A percentile compares a stretch with the other conserved stretches of the same genome.
phyloP scores from a whole-genome alignment of 2,113 vertebrate genomes.

The Corydoras sp. region DNA sequence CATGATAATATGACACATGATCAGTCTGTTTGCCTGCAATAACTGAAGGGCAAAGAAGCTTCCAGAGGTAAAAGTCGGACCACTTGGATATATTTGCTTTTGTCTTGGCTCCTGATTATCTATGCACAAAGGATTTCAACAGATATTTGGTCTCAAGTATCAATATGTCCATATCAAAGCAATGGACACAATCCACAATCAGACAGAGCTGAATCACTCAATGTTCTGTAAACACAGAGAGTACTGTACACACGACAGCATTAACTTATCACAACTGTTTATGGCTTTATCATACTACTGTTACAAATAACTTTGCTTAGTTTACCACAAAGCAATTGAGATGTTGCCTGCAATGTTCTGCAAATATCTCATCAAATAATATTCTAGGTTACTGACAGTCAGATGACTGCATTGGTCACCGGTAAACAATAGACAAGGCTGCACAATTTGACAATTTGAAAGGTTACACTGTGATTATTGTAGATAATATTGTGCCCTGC shows the following conservation, averaged over 20 bases:
- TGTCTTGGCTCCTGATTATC: not conserved
- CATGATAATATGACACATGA: constrained; percentile 37
- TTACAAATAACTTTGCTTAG: not conserved
- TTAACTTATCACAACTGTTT: not conserved
- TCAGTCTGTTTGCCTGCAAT: constrained; percentile 44
- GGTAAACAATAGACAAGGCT: no score
- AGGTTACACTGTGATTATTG: no score
- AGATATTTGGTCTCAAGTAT: not conserved
- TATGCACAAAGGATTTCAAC: not conserved
- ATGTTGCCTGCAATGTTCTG: not conserved
- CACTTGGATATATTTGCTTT: not conserved
- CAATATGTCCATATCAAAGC: not conserved
- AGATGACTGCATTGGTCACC: constrained; percentile 1
- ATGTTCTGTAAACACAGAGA: not conserved
- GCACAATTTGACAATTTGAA: no score
- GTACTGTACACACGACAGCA: not conserved
- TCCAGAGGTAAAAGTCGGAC: constrained; percentile 17
- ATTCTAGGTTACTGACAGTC: not conserved
- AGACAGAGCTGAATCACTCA: not conserved
- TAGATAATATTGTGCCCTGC: no score
- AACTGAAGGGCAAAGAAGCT: not conserved
- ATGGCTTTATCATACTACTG: not conserved
- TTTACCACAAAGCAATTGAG: not conserved
- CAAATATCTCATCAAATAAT: not conserved
- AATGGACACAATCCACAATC: not conserved